A percentile compares a stretch with the other conserved stretches of the same genome.
phyloP scores from a whole-genome alignment of 2,113 vertebrate genomes.

The rat (Rattus norvegicus) region GRCr8 NC_086021.1:44539501-44540000 shows the following conservation, averaged over 20 bases:
- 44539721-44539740: conserved; percentile 53
- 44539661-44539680: conserved; percentile 61
- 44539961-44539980: background rate
- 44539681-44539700: conserved; percentile 54
- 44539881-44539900: background rate
- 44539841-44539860: background rate
- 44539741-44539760: conserved; percentile 57
- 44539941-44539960: background rate
- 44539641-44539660: conserved; percentile 76
- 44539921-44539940: background rate
- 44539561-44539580: conserved; percentile 73
- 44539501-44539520: conserved; percentile 71
- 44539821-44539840: background rate
- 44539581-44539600: conserved; percentile 59
- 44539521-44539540: conserved; percentile 59
- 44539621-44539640: conserved; percentile 73
- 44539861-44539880: background rate
- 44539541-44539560: conserved; percentile 68
- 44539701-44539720: conserved; percentile 50
- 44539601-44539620: conserved; percentile 68
- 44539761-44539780: background rate
- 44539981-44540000: background rate
- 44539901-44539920: background rate
- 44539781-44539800: background rate
- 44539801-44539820: conserved; percentile 37